Percentiles rank a stretch among this genome's conserved stretches.
These are phyloP conservation scores for Chitala chitala DNA, from an alignment of 2,113 vertebrate genomes.

Conservation along the genomic window DNA sequence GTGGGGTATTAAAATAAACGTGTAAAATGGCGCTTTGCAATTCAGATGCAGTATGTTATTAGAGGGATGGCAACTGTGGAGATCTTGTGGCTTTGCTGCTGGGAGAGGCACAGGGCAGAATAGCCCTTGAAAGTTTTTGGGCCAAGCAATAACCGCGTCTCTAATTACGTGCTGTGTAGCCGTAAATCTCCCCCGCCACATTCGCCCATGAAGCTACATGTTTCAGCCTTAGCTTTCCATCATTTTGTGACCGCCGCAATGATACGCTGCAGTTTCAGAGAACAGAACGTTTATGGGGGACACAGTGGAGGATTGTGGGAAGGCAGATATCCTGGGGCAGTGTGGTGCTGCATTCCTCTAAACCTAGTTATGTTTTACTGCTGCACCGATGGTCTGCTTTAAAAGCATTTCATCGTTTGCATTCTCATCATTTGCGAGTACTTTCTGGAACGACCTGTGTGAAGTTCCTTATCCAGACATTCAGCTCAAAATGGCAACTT, in stretches of 20 bases:
- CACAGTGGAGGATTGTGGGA: constrained; percentile 52
- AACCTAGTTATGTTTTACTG: constrained; percentile 52
- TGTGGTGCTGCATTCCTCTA: constrained; percentile 45
- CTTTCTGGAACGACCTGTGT: constrained; percentile 58
- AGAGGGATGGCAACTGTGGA: constrained; percentile 37
- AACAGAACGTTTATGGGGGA: constrained; percentile 26
- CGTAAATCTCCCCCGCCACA: constrained; percentile 49
- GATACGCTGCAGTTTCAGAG: constrained; percentile 33
- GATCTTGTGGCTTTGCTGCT: constrained; percentile 29
- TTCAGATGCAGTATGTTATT: constrained; percentile 29
- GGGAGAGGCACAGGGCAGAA: constrained; percentile 25
- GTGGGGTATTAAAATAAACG: constrained; percentile 12
- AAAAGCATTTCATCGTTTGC: constrained; percentile 60
- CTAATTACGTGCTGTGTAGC: constrained; percentile 62
- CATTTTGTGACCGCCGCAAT: constrained; percentile 33
- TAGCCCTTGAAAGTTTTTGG: constrained; percentile 46
- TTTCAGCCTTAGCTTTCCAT: constrained; percentile 36
- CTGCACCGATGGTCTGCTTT: constrained; percentile 61
- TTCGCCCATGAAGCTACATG: constrained; percentile 30
- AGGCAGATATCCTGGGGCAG: constrained; percentile 41
- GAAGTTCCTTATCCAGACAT: constrained; percentile 47
- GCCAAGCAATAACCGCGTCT: constrained; percentile 52
- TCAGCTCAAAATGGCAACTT: constrained; percentile 37
- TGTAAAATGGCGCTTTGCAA: constrained; percentile 26
- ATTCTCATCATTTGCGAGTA: constrained; percentile 38